Evolutionary conservation across 2,888 invertebrate genomes (phyloP), one percentile per base, ranked within the genome.

Genomic region (Mythimna pallens): DNA sequence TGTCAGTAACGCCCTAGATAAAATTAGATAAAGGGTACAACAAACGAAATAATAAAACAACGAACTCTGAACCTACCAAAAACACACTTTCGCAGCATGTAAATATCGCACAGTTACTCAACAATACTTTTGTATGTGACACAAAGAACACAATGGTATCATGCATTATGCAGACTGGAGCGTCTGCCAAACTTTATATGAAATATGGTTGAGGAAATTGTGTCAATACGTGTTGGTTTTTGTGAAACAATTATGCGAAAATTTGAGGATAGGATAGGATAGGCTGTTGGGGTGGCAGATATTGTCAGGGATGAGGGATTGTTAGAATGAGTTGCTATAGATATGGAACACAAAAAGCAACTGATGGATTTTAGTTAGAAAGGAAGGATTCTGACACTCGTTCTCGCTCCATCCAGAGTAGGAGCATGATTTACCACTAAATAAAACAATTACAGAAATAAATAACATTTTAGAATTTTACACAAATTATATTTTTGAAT

Each of bases 191-290:
- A 83, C 62, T 74, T 69, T 74, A 43, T 50, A 68, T 62, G 69
- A 84, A 63, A 64, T 70, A 85, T 80, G 86, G 83, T 55, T n/a
- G 73, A 80, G 62, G 66, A 74, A 83, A 82, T 66, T 82, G 80
- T 86, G 87, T 79, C 88, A 82, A 70, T 82, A 83, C 77, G 81
- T 84, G 81, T 80, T 25, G n/a, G 64, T 69, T 80, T 84, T 86
- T 76, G 76, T 58, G 52, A 63, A 84, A 67, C 68, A 63, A 34
- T 43, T 40, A 34, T 7, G 22, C 0, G 6, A 57, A 57, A 9
- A 9, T 10, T 57, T 12, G 43, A 43, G 43, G 43, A 14, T 12
- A 43, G 47, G n/a, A n/a, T 17, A 17, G 17, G 17, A 17, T 17
- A 47, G 12, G 43, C 14, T 43, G 14, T 40, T 8, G 8, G 10